A percentile compares a stretch with the other conserved stretches of the same genome.
These are phyloP conservation scores for Petaurus breviceps DNA, from an alignment of 2,113 vertebrate species.

Conservation along the genomic window DNA sequence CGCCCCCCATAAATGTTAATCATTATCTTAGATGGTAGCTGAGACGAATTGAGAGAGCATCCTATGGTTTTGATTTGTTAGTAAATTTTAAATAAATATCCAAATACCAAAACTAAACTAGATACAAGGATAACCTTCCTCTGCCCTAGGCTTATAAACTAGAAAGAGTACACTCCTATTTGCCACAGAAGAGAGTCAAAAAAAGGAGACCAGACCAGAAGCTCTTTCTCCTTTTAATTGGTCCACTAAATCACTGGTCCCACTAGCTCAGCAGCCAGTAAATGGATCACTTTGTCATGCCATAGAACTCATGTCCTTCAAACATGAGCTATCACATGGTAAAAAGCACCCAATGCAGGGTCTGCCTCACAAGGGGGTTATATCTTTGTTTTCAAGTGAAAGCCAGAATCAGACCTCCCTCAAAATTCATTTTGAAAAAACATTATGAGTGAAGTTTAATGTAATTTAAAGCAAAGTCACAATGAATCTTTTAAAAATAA, in stretches of 20 bases:
- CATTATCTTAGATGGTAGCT: not conserved
- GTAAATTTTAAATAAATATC: not conserved
- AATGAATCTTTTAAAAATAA: not conserved
- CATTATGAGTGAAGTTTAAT: not conserved
- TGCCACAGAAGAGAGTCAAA: not conserved
- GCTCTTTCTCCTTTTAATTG: not conserved
- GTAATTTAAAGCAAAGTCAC: not conserved
- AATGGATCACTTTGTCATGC: not conserved
- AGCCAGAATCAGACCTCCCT: not conserved
- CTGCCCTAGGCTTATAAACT: not conserved
- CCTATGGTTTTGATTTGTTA: not conserved
- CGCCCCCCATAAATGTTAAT: not conserved
- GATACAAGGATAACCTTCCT: not conserved
- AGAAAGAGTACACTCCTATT: not conserved
- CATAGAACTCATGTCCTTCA: not conserved
- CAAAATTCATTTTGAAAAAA: conserved; percentile 30
- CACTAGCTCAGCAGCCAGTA: not conserved
- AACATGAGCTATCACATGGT: not conserved
- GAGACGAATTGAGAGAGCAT: not conserved
- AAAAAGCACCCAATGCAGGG: not conserved
- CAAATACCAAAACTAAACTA: not conserved
- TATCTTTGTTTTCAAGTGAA: not conserved
- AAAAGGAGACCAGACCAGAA: not conserved
- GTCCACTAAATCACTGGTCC: not conserved
- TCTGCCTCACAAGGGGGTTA: not conserved